Conservation (phyloP, 2,888 invertebrate genomes). For the Esperia sulphurella region DNA sequence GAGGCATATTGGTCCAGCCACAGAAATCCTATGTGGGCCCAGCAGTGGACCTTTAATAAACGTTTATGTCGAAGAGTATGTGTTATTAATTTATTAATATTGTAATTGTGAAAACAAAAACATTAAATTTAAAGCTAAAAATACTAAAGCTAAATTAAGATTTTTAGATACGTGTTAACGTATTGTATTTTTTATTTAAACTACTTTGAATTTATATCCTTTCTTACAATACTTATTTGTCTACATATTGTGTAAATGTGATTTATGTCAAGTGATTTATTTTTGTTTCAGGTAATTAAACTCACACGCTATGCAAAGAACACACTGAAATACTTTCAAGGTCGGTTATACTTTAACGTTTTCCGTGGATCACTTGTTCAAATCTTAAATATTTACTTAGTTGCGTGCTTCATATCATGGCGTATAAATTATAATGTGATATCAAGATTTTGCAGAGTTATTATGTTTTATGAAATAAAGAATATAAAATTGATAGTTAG, state of each 20-base stretch:
- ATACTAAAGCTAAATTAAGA: no score
- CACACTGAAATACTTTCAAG: conserved; percentile 33
- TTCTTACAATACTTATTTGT: no score
- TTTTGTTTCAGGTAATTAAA: conserved; percentile 59
- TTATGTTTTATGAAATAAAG: background rate
- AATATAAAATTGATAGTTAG: background rate
- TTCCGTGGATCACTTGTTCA: conserved; percentile 44
- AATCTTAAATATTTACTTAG: conserved; percentile 30
- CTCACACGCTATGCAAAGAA: conserved; percentile 18
- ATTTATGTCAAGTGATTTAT: conserved; percentile 6
- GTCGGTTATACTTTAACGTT: conserved; percentile 33
- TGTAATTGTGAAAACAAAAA: no score
- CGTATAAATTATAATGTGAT: background rate
- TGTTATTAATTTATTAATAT: no score
- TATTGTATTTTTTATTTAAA: no score
- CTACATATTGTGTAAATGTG: conserved; percentile 1
- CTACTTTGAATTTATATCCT: no score
- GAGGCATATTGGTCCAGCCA: no score
- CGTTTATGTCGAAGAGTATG: no score
- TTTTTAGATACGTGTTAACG: no score
- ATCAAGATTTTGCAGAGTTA: background rate
- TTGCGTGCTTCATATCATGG: conserved; percentile 8
- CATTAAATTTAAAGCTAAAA: no score
- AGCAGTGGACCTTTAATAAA: no score
- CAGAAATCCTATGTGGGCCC: no score